Percentiles rank a stretch among this genome's conserved stretches.
Evolutionary conservation across 2,797 vertebrate species (phyloP).

Genomic region (Tapirus indicus): DNA sequence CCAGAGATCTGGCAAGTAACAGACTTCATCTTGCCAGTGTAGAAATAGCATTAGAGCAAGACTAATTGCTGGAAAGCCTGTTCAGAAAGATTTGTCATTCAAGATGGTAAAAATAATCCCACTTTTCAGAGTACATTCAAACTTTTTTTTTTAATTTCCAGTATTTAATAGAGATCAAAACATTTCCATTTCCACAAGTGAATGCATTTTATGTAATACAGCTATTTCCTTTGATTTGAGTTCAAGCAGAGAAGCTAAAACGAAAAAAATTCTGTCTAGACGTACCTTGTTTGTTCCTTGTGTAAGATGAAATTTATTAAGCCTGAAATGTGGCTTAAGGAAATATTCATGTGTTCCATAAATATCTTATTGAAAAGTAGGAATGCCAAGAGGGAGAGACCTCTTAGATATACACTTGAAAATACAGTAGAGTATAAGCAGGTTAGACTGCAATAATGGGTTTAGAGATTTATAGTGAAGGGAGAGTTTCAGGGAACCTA

Average conservation of each 20-base stretch:
- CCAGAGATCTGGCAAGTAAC: slow-evolving; percentile 81
- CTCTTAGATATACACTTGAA: background rate
- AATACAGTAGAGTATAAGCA: background rate
- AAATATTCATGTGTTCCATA: slow-evolving; percentile 63
- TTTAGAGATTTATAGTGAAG: background rate
- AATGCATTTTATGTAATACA: slow-evolving; percentile 79
- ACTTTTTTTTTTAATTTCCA: slow-evolving; percentile 72
- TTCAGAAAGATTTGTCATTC: slow-evolving; percentile 84
- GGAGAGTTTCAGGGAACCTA: background rate
- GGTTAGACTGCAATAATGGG: background rate
- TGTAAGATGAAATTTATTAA: slow-evolving; percentile 75
- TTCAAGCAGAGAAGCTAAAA: slow-evolving; percentile 77
- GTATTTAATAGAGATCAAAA: slow-evolving; percentile 85
- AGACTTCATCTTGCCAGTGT: slow-evolving; percentile 80
- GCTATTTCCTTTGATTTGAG: slow-evolving; percentile 81
- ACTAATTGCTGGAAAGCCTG: slow-evolving; percentile 85
- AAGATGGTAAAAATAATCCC: slow-evolving; percentile 82
- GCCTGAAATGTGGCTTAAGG: slow-evolving; percentile 64
- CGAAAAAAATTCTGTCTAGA: slow-evolving; percentile 78
- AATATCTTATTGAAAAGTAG: slow-evolving; percentile 64
- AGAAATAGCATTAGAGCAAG: slow-evolving; percentile 85
- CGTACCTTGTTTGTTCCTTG: slow-evolving; percentile 80
- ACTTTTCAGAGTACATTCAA: slow-evolving; percentile 84
- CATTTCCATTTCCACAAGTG: slow-evolving; percentile 80
- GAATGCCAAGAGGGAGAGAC: background rate